phyloP scores from a whole-genome alignment of 2,888 invertebrate species.

The Aphelenchoides bicaudatus region DNA sequence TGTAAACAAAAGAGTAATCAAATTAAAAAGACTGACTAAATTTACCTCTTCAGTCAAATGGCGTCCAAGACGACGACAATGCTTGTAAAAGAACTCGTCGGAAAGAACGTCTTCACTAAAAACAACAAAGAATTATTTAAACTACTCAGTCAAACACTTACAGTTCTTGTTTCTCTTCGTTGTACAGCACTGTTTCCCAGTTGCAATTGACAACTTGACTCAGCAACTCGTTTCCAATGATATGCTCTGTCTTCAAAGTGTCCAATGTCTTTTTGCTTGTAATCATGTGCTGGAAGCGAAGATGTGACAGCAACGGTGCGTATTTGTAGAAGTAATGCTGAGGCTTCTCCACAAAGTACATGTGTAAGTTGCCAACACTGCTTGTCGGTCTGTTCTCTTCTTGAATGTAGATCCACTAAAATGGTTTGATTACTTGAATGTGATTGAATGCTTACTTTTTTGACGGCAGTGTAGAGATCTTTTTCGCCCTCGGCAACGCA shows the following conservation, averaged over 20 bases:
- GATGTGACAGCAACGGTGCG: neutral
- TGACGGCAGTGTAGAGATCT: constrained; percentile 44
- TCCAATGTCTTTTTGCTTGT: constrained; percentile 12
- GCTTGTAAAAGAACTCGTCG: constrained; percentile 38
- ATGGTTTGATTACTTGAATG: constrained; percentile 8
- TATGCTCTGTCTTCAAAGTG: constrained; percentile 19
- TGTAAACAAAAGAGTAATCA: constrained; percentile 21
- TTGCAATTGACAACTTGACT: constrained; percentile 31
- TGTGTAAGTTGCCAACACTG: neutral
- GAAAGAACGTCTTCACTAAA: constrained; percentile 30
- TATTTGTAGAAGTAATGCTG: constrained; percentile 6
- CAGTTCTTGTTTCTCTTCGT: constrained; percentile 33
- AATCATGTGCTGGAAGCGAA: constrained; percentile 16
- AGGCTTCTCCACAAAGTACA: constrained; percentile 1
- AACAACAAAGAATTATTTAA: neutral
- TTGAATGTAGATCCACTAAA: constrained; percentile 16
- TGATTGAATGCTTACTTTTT: constrained; percentile 31
- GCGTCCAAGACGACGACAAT: constrained; percentile 40
- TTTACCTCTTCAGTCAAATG: constrained; percentile 24
- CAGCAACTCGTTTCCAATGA: constrained; percentile 25
- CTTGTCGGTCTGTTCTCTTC: neutral
- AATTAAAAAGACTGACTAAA: constrained; percentile 10
- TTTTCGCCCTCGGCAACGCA: constrained; percentile 46
- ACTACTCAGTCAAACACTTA: constrained; percentile 20
- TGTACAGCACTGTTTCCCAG: constrained; percentile 38